These are phyloP conservation scores for Hydrolagus colliei DNA, from an alignment of 2,797 vertebrate genomes.

Conservation along the genomic window DNA sequence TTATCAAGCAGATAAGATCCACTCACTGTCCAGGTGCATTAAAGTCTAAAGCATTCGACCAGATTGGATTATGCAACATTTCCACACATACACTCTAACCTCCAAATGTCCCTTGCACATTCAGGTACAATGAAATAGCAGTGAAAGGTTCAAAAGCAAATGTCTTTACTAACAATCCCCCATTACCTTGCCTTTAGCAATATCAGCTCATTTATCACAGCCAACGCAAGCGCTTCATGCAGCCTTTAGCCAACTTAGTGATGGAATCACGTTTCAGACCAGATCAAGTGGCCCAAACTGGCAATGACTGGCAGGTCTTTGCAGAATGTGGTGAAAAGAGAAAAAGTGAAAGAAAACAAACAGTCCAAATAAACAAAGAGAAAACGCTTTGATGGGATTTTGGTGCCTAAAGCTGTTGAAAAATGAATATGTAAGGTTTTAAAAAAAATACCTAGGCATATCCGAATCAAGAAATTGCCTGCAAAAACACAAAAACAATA, in stretches of 20 bases:
- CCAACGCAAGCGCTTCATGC: constrained; percentile 11
- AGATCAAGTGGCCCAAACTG: neutral
- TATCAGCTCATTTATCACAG: neutral
- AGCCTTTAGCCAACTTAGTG: constrained; percentile 7
- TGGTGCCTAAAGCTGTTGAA: constrained; percentile 23
- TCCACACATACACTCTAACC: neutral
- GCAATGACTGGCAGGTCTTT: constrained; percentile 28
- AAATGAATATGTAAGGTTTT: constrained; percentile 34
- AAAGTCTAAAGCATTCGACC: neutral
- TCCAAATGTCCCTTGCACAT: neutral
- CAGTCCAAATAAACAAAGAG: constrained; percentile 26
- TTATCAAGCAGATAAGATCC: neutral
- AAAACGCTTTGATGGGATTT: constrained; percentile 18
- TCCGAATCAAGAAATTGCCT: constrained; percentile 99
- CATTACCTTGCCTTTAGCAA: neutral
- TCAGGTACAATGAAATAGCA: constrained; percentile 14
- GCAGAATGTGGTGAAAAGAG: constrained; percentile 29
- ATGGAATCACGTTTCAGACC: constrained; percentile 9
- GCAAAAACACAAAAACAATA: constrained; percentile 89
- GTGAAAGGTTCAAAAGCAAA: neutral
- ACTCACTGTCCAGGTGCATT: neutral
- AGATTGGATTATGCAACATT: neutral
- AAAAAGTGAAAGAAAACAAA: constrained; percentile 26
- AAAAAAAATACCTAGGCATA: constrained; percentile 94
- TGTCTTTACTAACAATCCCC: no score